These are phyloP conservation scores for Hirtodrosophila cameraria DNA, from an alignment of 2,888 invertebrate species.

Conservation along the genomic window DNA sequence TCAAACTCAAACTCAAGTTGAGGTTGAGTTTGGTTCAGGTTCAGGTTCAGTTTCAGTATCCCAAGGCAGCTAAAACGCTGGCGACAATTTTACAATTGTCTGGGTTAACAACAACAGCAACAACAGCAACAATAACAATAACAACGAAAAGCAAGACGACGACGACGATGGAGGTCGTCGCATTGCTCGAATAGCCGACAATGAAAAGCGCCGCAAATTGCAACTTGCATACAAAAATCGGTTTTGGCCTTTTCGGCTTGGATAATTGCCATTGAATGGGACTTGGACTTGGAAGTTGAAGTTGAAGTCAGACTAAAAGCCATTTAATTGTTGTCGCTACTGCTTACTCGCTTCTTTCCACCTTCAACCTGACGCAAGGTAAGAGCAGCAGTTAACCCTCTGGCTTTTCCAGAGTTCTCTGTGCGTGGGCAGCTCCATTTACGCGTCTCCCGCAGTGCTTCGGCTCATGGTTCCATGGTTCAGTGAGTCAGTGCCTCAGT, in stretches of 20 bases:
- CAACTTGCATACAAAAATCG: conserved; percentile 79
- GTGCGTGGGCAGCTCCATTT: conserved; percentile 76
- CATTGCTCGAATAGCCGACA: conserved; percentile 73
- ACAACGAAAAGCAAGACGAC: conserved; percentile 29
- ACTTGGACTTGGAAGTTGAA: neutral
- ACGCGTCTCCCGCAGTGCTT: conserved; percentile 56
- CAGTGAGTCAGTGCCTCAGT: conserved; percentile 45
- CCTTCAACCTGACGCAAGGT: conserved; percentile 63
- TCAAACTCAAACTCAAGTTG: conserved; percentile 8
- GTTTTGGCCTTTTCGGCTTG: conserved; percentile 62
- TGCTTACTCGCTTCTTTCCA: conserved; percentile 35
- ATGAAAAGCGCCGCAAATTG: conserved; percentile 76
- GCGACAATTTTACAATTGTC: conserved; percentile 82
- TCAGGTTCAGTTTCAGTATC: conserved; percentile 32
- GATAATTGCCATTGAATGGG: conserved; percentile 66
- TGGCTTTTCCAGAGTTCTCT: conserved; percentile 11
- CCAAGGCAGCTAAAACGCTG: conserved; percentile 54
- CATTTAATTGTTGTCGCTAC: conserved; percentile 73
- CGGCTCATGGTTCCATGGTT: conserved; percentile 61
- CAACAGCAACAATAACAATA: conserved; percentile 2
- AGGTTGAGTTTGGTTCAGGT: conserved; percentile 12
- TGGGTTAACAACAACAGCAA: conserved; percentile 29
- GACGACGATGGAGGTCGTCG: conserved; percentile 71
- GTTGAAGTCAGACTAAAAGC: conserved; percentile 5
- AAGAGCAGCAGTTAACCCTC: conserved; percentile 1